These are phyloP conservation scores for Geodia barretti DNA, from an alignment of 37 sponge, comb jelly and placozoan genomes.

Conservation along the genomic window DNA sequence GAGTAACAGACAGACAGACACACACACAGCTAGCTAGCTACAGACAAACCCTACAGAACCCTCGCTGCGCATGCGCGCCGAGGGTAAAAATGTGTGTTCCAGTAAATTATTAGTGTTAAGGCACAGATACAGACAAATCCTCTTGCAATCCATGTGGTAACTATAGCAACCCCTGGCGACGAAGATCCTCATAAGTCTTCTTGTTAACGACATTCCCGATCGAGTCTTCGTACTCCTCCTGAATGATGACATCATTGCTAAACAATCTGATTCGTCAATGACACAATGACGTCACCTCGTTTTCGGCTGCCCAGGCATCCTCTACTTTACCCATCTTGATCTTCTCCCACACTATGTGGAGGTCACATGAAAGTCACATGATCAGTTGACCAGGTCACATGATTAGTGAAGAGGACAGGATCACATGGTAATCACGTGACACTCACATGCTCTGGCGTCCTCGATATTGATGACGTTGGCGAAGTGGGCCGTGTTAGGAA, in stretches of 20 bases:
- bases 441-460: slow-evolving; percentile 88
- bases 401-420: background rate
- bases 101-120: background rate
- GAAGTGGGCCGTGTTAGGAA: slow-evolving; percentile 99
- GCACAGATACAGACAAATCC: no score
- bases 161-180: slow-evolving; percentile 91
- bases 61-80: no score
- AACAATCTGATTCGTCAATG: slow-evolving; percentile 5
- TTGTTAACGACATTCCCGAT: slow-evolving; percentile 94
- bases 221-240: slow-evolving; percentile 98
- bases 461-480: slow-evolving; percentile 92
- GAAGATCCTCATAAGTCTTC: slow-evolving; percentile 90
- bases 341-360: slow-evolving; percentile 85
- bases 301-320: slow-evolving; percentile 39
- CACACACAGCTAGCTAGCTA: background rate
- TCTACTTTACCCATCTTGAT: slow-evolving; percentile 44
- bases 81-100: no score
- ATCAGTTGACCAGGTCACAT: slow-evolving; percentile 1
- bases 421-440: background rate
- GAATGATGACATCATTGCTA: background rate
- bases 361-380: background rate
- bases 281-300: slow-evolving; percentile 25
- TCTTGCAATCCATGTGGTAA: no score
- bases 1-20: no score
- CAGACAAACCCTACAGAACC: background rate